Base-by-base conservation (phyloP, 2,113 vertebrate species). In the Martes martes region DNA sequence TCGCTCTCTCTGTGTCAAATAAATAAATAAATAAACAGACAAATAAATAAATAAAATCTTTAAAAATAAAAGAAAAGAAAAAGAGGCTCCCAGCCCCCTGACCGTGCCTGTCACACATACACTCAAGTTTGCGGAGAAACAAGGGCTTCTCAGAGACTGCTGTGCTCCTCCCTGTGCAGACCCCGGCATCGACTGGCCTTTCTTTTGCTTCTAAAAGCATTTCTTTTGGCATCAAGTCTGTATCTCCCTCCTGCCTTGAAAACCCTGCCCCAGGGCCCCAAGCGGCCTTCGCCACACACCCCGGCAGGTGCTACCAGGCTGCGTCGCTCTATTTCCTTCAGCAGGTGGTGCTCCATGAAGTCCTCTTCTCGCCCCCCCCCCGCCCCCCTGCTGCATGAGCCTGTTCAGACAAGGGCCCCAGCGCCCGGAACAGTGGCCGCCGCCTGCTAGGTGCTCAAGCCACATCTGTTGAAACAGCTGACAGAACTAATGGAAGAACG, bases 241-340 rank as follows among this genome's bases (percentile, higher is more conserved):
- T 16, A 42, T 21, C 28, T 63, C 45, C 39, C 76, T 69, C 36
- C 39, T 81, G 31, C n/a, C 50, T 95, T 16, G 45, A 92, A 73
- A 73, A 59, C 73, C 47, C 67, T 33, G 24, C 57, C 33, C 19
- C 36, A 82, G 65, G 78, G 71, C 23, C 45, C 39, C 13, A 4
- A 0, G 4, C 3, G 15, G 65, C 18, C 89, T 36, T 59, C 28
- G 11, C 36, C 81, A 24, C 33, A 39, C 26, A 19, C 21, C 8
- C 39, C 6, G 0, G 11, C 42, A 3, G 52, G 8, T 36, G 11
- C 45, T 39, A 4, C 2, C 21, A 4, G 5, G 0, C 36, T n/a
- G 18, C 23, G 63, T 69, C 39, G 61, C 39, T 63, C 57, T n/a
- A 31, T 55, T 7, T 93, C 71, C 89, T 52, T 31, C 24, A 1